phyloP scores from a whole-genome alignment of 2,113 vertebrate genomes.

The Elgaria multicarinata region DNA sequence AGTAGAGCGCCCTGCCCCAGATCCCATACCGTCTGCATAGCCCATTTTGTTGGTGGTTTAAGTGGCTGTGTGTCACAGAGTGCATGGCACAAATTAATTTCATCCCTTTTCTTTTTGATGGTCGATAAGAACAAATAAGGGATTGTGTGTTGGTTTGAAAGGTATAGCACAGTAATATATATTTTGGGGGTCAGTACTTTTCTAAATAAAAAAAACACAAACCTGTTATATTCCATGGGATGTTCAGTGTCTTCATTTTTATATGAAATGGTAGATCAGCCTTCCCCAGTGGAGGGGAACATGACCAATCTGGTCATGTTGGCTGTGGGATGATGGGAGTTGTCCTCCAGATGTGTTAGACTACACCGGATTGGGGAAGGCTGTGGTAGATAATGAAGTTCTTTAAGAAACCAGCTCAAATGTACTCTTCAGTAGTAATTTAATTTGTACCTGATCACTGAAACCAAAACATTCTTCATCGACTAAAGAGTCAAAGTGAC shows the following conservation, averaged over 20 bases:
- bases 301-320: too few relatives aligned
- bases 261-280: not conserved
- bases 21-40: not conserved
- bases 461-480: not conserved
- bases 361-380: too few relatives aligned
- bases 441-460: not conserved
- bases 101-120: not conserved
- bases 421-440: not conserved
- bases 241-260: not conserved
- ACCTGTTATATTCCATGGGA: not conserved
- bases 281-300: too few relatives aligned
- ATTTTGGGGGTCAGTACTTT: not conserved
- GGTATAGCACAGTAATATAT: not conserved
- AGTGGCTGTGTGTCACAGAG: too few relatives aligned
- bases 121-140: not conserved
- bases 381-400: not conserved
- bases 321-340: too few relatives aligned
- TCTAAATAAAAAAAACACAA: not conserved
- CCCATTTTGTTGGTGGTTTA: not conserved
- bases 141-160: not conserved
- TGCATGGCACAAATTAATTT: not conserved
- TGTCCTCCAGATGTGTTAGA: too few relatives aligned
- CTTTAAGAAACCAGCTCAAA: not conserved
- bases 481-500: not conserved
- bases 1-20: not conserved